Evolutionary conservation across 2,113 vertebrate species (phyloP).

Genomic region (Channa maculata): DNA sequence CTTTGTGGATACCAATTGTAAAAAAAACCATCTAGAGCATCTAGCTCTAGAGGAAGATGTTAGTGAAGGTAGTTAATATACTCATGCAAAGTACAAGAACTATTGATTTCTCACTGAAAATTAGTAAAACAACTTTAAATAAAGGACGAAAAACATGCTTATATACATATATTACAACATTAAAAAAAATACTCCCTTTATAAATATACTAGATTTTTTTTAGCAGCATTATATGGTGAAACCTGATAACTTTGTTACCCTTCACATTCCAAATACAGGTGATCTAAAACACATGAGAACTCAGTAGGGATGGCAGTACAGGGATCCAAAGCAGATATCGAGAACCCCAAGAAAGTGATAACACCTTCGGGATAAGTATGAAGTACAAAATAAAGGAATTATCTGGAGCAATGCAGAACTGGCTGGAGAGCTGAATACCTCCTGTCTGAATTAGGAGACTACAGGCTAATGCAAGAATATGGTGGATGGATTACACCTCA

Average conservation of each 20-base stretch:
- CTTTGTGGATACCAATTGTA: neutral
- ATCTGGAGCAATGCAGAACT: neutral
- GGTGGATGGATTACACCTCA: conserved; percentile 1
- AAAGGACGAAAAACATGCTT: neutral
- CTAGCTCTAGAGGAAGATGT: conserved; percentile 56
- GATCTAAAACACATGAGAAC: conserved; percentile 25
- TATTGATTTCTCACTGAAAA: conserved; percentile 10
- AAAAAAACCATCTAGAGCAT: conserved; percentile 40
- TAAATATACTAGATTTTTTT: too few species aligned
- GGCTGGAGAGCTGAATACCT: too few species aligned
- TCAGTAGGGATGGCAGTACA: too few species aligned
- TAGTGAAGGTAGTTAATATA: conserved; percentile 38
- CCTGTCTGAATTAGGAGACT: neutral
- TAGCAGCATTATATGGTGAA: neutral
- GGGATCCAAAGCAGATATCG: too few species aligned
- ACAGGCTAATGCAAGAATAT: conserved; percentile 6
- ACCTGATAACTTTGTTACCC: too few species aligned
- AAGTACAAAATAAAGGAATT: neutral
- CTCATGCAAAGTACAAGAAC: conserved; percentile 29
- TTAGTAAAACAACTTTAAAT: conserved; percentile 15
- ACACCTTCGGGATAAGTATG: too few species aligned
- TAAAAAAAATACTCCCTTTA: neutral
- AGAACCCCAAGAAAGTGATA: too few species aligned
- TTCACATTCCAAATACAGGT: neutral
- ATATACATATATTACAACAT: neutral